Evolutionary conservation across 2,797 vertebrate species (phyloP), one percentile per base, ranked within the genome.

Genomic region (Eptatretus atami): DNA sequence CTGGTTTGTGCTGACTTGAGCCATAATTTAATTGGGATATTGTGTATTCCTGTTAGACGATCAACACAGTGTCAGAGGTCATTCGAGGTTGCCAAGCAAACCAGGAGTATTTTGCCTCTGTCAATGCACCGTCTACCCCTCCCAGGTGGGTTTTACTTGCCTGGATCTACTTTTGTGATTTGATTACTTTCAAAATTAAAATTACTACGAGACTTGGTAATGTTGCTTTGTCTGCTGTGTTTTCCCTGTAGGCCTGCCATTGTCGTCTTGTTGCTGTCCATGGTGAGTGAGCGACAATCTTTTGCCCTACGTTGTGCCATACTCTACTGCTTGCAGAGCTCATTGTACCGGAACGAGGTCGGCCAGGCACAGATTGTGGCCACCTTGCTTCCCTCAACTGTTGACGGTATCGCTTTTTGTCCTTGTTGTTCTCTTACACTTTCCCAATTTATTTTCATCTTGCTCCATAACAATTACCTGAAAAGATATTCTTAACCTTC

Each of bases 251-350:
- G 92, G 68, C 88, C 92, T 2, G 88, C 90, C 1, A 95, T 98
- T 1, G 92, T 98, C 9, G 90, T 98, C 9, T 77, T 98, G 14
- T 82, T 98, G 65, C 90, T 98, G 87, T 98, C 92, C 69, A 98
- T 98, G 92, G 90, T 98, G 12, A 98, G 95, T 0, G 92, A 98
- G 71, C 76, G 87, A 65, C 92, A 98, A 70, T 90, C 92, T 0
- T 98, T 98, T 13, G 90, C 96, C 53, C 77, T 98, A 9, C 86
- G 90, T 54, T 98, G 90, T 63, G 92, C 92, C 1, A 90, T 98
- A 61, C 83, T 98, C 64, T 98, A 98, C 70, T 98, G 92, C 66
- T 98, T 98, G 75, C 86, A 98, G 75, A 95, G 92, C 73, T 98
- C 95, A 70, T 75, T 98, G 9, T 98, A 90, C 73, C 94, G 85